Conservation (phyloP, 1,140 invertebrate species). For the Bombus balteatus region DNA sequence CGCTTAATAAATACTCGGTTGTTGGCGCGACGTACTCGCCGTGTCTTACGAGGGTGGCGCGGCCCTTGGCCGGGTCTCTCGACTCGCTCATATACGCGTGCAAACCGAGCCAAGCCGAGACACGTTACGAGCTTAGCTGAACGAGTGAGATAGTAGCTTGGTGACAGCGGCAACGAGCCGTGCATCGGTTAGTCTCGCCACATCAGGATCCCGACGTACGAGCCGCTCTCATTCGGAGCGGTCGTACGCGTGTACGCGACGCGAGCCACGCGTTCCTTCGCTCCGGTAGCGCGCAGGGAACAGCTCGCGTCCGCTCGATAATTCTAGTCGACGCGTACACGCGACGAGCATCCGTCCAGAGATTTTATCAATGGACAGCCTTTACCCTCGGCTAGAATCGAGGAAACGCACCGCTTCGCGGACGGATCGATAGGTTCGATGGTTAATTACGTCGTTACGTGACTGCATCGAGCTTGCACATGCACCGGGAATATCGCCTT, state of each 20-base stretch:
- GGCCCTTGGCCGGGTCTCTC: neutral
- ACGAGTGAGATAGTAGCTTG: constrained; percentile 76
- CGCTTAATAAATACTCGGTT: constrained; percentile 71
- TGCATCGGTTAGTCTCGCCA: constrained; percentile 81
- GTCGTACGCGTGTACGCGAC: constrained; percentile 27
- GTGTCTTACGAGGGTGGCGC: constrained; percentile 51
- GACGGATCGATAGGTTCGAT: neutral
- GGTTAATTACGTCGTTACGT: constrained; percentile 21
- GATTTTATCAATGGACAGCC: constrained; percentile 45
- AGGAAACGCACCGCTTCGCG: neutral
- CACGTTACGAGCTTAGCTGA: constrained; percentile 43
- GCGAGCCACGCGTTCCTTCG: constrained; percentile 18
- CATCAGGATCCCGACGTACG: constrained; percentile 76
- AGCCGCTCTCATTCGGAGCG: constrained; percentile 42
- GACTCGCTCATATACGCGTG: neutral
- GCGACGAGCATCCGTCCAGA: constrained; percentile 19
- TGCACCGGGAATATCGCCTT: neutral
- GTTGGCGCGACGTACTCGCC: constrained; percentile 43
- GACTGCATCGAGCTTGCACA: neutral
- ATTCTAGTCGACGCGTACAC: constrained; percentile 42
- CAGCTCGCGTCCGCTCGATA: constrained; percentile 43
- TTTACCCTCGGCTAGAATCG: neutral
- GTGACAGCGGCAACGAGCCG: constrained; percentile 82
- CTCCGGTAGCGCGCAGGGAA: constrained; percentile 1
- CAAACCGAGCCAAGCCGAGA: constrained; percentile 1